Evolutionary conservation across 2,113 vertebrate genomes (phyloP), one percentile per base, ranked within the genome.

Genomic region (Psettodes erumei): DNA sequence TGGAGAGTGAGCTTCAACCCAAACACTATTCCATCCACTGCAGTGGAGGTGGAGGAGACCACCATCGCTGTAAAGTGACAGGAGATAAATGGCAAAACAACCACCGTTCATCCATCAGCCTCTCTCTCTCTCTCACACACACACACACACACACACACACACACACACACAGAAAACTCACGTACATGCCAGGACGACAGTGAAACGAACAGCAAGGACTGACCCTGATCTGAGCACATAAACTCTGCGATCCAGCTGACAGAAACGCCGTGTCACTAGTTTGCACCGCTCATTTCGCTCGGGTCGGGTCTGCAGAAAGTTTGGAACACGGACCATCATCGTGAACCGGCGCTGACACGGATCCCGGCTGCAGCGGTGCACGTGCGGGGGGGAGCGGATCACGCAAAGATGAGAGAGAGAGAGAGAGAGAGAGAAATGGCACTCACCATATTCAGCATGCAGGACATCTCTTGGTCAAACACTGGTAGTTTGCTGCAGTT

Each of bases 401-500:
- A 63, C 0, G 25, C 40, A 45, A 67, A 54, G 16, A 67, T 66
- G 2, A 11, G 28, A 16, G 10, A 18, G 16, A 9, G 13, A n/a
- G n/a, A 32, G 23, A 40, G 21, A 45, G 19, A 43, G 8, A n/a
- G 6, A 37, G 56, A 27, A 32, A 11, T 43, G 51, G 11, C n/a
- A 56, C 90, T 89, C 74, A 93, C 92, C 92, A 83, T 90, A 42
- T 78, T 88, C 37, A 54, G 78, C 51, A 60, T 37, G 87, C 82
- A 75, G 79, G 73, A 75, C 87, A 90, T 89, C 64, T 84, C 83
- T 63, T n/a, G 72, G 56, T 37, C 73, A 61, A n/a, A 30, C 62
- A 19, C 51, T 9, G 51, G 27, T 3, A 45, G 40, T 73, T 63
- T 82, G 65, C 59, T 68, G 79, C 77, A 51, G 74, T 54, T 56